Base-by-base conservation (phyloP, 2,113 vertebrate species). In the Eurystomus gularis region DNA sequence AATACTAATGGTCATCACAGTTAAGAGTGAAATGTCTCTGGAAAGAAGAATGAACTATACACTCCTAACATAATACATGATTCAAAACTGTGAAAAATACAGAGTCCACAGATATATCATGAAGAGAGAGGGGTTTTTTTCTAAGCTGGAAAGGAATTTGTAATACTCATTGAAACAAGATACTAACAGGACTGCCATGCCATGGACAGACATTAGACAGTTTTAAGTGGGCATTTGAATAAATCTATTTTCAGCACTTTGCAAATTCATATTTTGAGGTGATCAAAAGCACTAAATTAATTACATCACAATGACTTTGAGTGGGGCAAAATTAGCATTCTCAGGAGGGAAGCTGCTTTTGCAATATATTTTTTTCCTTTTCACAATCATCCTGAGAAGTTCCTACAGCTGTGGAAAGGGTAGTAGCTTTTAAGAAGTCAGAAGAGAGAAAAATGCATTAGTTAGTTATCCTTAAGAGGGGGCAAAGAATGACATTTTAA, bases 401-500 rank as follows among this genome's bases (percentile, higher is more conserved):
- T 93, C 29, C 44, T 72, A 82, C 37, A 60, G 58, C 54, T 83
- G 77, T 8, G 7, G 49, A 90, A 96, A 96, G 61, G n/a, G 81
- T 39, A 94, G 58, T 31, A 72, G 73, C 29, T 91, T 94, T 87
- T 80, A 85, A 82, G 71, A 92, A 89, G 57, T 91, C 49, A 46
- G 31, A 51, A 93, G 58, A 96, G 44, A 25, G 8, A 4, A 84
- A 69, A 49, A 35, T 81, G 57, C 64, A 77, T 94, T 94, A 93
- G 90, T 90, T 96, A 94, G 84, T 77, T 91, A 95, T 94, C 60
- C 82, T 97, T 91, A 92, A 96, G 54, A 73, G 42, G 76, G 78
- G 76, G 44, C 54, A 92, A 93, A 88, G 82, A 92, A 90, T 94
- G 95, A 96, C 95, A 97, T 97, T 97, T 98, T 93, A 69, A 96